Conservation (phyloP, 2,113 vertebrate species). For the Ammodramus savannarum region DNA sequence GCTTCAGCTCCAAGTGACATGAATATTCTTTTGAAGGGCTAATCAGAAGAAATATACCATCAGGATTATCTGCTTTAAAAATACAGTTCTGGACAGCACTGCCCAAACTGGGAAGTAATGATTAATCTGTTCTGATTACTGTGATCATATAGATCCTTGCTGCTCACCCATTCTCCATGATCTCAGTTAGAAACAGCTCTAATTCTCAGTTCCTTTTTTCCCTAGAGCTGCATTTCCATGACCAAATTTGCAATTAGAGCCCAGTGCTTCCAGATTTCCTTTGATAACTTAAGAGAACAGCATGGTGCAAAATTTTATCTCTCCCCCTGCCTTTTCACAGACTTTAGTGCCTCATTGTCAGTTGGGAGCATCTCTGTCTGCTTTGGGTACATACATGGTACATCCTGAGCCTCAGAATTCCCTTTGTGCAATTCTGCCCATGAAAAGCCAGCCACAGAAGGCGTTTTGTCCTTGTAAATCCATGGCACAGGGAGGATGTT, state of each 20-base stretch:
- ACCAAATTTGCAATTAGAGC: not conserved
- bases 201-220: not conserved
- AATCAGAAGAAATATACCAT: not conserved
- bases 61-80: not conserved
- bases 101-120: not conserved
- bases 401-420: not conserved
- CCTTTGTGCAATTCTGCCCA: not conserved
- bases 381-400: not conserved
- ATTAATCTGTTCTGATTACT: not conserved
- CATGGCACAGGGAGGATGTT: not conserved
- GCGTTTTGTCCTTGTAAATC: not conserved
- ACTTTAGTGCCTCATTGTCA: not conserved
- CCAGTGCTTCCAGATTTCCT: not conserved
- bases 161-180: not conserved
- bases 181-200: not conserved
- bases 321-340: not conserved
- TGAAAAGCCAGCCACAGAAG: not conserved
- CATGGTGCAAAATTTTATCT: not conserved
- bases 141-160: not conserved
- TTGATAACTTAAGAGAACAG: not conserved
- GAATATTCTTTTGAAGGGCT: constrained; percentile 14
- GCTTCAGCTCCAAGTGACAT: not conserved
- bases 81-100: not conserved
- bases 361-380: not conserved
- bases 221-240: not conserved